Percentiles rank a stretch among this genome's conserved stretches.
Evolutionary conservation across 2,113 vertebrate species (phyloP).

Genomic region (Eolophus roseicapilla): DNA sequence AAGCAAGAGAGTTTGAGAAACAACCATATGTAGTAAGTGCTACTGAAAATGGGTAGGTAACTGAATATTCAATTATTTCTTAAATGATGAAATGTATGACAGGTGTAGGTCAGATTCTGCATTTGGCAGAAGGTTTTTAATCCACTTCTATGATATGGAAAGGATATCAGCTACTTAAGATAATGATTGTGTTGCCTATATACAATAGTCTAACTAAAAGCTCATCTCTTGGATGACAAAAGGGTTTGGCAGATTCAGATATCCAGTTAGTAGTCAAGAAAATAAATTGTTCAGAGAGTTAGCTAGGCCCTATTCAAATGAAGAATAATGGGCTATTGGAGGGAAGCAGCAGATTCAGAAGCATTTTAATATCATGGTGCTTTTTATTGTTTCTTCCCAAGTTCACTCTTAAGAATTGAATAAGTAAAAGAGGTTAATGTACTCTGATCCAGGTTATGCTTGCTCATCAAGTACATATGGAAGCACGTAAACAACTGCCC

Average conservation of each 20-base stretch:
- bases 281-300: background rate
- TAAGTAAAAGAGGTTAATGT: background rate
- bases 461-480: background rate
- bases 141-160: background rate
- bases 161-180: background rate
- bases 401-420: background rate
- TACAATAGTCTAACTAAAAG: background rate
- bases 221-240: background rate
- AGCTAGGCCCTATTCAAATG: background rate
- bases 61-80: background rate
- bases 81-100: background rate
- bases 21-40: constrained; percentile 79
- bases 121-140: background rate
- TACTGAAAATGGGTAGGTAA: constrained; percentile 81
- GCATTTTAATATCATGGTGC: background rate
- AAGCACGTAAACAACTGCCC: background rate
- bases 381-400: background rate
- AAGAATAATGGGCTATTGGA: background rate
- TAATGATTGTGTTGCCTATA: background rate
- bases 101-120: background rate
- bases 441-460: background rate
- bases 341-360: background rate
- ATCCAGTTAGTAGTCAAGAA: background rate
- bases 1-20: constrained; percentile 82
- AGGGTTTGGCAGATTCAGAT: background rate